Percentiles rank a stretch among this genome's conserved stretches.
These are phyloP conservation scores for Heterohyrax brucei DNA, from an alignment of 2,797 vertebrate species.

Conservation along the genomic window DNA sequence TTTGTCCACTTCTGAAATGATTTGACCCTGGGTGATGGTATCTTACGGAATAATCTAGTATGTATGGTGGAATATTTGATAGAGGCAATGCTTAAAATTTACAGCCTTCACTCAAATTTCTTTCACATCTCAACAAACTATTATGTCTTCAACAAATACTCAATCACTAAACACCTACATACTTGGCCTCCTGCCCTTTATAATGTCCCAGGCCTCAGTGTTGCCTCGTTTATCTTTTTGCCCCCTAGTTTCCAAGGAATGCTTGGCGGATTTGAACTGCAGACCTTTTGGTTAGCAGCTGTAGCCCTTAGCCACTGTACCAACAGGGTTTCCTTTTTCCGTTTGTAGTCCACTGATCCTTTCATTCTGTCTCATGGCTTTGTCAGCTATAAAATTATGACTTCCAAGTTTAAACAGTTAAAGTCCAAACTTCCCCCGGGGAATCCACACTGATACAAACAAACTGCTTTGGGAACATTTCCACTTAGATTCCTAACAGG, in stretches of 20 bases:
- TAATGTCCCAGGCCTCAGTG: neutral
- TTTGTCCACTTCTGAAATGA: conserved; percentile 55
- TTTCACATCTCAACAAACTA: neutral
- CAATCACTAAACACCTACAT: neutral
- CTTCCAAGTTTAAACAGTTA: conserved; percentile 6
- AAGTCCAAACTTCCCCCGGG: neutral
- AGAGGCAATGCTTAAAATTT: conserved; percentile 66
- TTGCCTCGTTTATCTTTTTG: neutral
- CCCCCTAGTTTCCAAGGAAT: no score
- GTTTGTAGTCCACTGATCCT: neutral
- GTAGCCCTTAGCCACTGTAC: no score
- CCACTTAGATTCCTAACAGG: neutral
- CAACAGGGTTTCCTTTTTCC: no score
- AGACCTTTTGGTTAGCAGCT: no score
- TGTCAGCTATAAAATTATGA: neutral
- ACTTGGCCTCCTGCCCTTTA: neutral
- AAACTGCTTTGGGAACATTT: neutral
- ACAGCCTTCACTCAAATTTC: conserved; percentile 47
- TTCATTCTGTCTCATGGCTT: neutral
- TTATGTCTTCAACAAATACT: conserved; percentile 52
- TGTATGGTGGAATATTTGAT: neutral
- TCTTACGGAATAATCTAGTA: neutral
- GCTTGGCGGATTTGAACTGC: no score
- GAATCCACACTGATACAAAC: neutral
- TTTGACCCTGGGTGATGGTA: conserved; percentile 31